These are phyloP conservation scores for Indicator maculatus DNA, from an alignment of 2,113 vertebrate genomes.

Conservation along the genomic window DNA sequence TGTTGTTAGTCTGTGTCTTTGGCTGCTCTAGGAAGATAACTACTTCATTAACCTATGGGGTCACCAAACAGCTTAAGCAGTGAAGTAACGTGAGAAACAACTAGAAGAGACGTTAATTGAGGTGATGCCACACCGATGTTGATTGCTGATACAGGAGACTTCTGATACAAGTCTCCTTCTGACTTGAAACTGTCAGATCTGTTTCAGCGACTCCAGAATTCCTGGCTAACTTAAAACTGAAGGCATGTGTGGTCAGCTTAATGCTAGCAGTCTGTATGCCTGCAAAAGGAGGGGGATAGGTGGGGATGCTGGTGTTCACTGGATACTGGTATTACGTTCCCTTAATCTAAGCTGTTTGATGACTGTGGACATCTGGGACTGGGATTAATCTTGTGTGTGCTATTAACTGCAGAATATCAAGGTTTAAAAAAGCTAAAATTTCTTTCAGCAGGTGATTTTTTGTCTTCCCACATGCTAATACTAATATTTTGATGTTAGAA, in stretches of 20 bases:
- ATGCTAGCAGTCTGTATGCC: background rate
- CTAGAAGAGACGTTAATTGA: background rate
- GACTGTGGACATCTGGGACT: background rate
- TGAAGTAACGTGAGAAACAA: background rate
- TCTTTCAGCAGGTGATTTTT: background rate
- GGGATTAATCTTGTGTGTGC: background rate
- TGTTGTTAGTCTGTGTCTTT: background rate
- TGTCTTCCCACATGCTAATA: background rate
- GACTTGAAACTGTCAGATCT: background rate
- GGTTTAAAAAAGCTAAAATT: constrained; percentile 5
- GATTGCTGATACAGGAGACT: background rate
- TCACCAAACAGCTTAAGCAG: background rate
- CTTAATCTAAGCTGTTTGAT: background rate
- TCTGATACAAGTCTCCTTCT: background rate
- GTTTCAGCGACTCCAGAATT: background rate
- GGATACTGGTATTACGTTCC: background rate
- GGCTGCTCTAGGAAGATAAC: background rate
- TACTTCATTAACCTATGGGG: background rate
- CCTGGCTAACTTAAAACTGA: background rate
- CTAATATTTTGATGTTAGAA: background rate
- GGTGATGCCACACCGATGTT: background rate
- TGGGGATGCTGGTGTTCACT: background rate
- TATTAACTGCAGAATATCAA: constrained; percentile 28
- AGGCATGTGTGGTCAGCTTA: background rate
- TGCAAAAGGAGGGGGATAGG: background rate